Base-by-base conservation (phyloP, 2,113 vertebrate genomes). In the Felis chaus region DNA sequence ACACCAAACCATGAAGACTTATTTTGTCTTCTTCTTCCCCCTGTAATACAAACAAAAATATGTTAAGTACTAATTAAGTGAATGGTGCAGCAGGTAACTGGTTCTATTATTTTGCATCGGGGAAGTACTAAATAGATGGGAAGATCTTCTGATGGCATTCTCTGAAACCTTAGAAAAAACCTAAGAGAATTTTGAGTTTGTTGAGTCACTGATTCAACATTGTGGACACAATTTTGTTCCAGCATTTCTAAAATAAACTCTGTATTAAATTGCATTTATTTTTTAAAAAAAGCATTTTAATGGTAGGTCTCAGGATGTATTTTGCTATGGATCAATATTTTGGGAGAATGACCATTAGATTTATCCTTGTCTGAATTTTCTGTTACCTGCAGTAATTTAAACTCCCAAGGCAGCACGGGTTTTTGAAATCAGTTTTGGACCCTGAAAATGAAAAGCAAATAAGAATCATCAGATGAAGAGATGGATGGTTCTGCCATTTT, bases 311-410 rank as follows among this genome's bases (percentile, higher is more conserved):
- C 69, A 76, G 23, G 6, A 18, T 86, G 4, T 53, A 15, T 36
- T 39, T 89, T 33, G 39, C 15, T 65, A 66, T 36, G 14, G 21
- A 41, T 86, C 36, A 4, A 41, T 57, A 48, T 80, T 76, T 65
- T 27, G 25, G 29, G 14, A 71, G 5, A 87, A 53, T 41, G 10
- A 84, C 55, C 55, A 73, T 50, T 73, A 19, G 27, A 71, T 66
- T 90, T 63, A 95, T 11, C 4, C 9, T 92, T 65, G 1, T 55
- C 61, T 96, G 15, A 80, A 89, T 27, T 48, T 94, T 90, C 89
- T 88, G 50, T 97, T 98, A 98, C 98, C 98, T 98, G 88, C 71
- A 96, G 80, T 66, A 74, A 50, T 74, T 98, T 94, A 98, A 95
- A 96, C 97, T 96, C 87, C 96, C 95, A 98, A 95, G 91, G 96